phyloP scores from a whole-genome alignment of 2,797 vertebrate genomes.

The Hoplostethus mediterraneus region DNA sequence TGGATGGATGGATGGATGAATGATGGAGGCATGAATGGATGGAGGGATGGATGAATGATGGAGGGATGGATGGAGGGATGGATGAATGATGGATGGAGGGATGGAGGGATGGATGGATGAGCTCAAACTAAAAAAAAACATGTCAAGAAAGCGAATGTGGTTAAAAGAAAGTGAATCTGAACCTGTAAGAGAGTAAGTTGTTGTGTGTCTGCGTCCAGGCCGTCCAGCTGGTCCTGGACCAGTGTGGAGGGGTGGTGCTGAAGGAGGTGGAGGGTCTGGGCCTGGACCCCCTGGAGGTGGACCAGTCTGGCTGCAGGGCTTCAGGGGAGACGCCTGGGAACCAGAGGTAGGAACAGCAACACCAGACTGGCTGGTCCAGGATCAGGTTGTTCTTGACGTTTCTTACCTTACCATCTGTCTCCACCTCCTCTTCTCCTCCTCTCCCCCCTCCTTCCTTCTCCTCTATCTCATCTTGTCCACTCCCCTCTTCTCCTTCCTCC shows the following conservation, averaged over 20 bases:
- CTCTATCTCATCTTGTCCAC: not conserved
- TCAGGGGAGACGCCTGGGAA: slow-evolving; percentile 85
- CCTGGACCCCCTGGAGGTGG: slow-evolving; percentile 56
- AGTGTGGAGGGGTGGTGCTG: slow-evolving; percentile 80
- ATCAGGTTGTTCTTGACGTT: too few relatives aligned
- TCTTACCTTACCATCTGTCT: not conserved
- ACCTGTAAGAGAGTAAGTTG: not conserved
- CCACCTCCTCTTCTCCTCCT: not conserved
- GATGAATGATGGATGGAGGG: too few relatives aligned
- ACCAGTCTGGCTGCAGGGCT: slow-evolving; percentile 86
- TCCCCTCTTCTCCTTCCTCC: too few relatives aligned
- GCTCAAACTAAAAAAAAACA: too few relatives aligned
- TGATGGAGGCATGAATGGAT: too few relatives aligned
- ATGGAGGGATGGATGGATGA: too few relatives aligned
- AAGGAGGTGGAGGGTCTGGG: slow-evolving; percentile 70
- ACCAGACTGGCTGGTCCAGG: too few relatives aligned
- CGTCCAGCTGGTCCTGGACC: slow-evolving; percentile 90
- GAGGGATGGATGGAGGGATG: too few relatives aligned
- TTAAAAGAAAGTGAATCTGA: too few relatives aligned
- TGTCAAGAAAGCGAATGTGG: too few relatives aligned
- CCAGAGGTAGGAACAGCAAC: slow-evolving; percentile 87
- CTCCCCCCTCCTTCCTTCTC: not conserved
- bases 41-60: too few relatives aligned
- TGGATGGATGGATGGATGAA: too few relatives aligned
- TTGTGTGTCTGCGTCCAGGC: slow-evolving; percentile 72